Percentiles rank a stretch among this genome's conserved stretches.
Evolutionary conservation across 2,797 vertebrate species (phyloP).

Genomic region (Arremon brunneinucha): DNA sequence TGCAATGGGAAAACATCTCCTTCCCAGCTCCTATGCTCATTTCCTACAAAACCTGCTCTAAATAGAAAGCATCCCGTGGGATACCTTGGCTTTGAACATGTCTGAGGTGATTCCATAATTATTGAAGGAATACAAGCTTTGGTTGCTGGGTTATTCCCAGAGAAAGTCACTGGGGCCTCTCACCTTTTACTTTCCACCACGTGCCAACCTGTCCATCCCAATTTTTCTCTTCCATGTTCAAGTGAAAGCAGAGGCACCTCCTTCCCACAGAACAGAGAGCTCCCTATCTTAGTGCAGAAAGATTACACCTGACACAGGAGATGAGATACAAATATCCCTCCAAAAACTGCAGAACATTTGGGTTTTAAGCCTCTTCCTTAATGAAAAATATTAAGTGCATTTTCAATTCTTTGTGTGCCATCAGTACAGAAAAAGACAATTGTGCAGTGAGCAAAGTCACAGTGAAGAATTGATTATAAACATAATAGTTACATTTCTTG

Average conservation of each 20-base stretch:
- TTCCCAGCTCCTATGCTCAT: not conserved
- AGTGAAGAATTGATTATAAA: not conserved
- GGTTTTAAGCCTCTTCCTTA: not conserved
- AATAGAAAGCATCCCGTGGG: not conserved
- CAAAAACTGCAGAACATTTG: not conserved
- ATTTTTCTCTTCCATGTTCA: not conserved
- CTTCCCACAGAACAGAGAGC: not conserved
- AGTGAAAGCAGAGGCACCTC: not conserved
- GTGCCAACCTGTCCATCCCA: accelerated
- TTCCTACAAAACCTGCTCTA: not conserved
- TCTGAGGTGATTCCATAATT: not conserved
- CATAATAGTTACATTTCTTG: not conserved
- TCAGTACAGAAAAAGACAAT: not conserved
- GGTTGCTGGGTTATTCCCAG: not conserved
- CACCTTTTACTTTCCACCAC: not conserved
- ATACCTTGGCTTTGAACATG: not conserved
- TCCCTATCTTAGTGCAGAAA: not conserved
- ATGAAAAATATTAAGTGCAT: not conserved
- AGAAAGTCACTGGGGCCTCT: not conserved
- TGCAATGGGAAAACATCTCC: not conserved
- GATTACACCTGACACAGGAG: not conserved
- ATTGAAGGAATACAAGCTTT: not conserved
- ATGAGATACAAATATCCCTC: not conserved
- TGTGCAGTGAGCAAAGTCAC: not conserved
- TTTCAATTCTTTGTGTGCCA: not conserved